A percentile compares a stretch with the other conserved stretches of the same genome.
phyloP scores from a whole-genome alignment of 2,113 vertebrate genomes.

The Pipra filicauda region DNA sequence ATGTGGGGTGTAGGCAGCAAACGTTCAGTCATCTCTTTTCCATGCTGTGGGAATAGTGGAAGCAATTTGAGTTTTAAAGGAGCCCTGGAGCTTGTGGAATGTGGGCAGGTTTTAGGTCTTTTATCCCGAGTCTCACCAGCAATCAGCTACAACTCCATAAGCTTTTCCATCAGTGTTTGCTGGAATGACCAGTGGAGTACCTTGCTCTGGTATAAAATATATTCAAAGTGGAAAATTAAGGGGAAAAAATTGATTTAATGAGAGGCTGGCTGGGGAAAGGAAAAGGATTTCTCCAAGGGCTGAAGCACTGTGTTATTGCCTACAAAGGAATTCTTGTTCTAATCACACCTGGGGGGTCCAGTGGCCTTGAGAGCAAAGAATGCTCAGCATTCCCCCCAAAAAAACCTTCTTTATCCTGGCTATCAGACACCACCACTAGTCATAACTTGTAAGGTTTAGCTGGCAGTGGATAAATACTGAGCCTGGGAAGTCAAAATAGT shows the following conservation, averaged over 20 bases:
- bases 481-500: conserved; percentile 21
- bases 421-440: not conserved
- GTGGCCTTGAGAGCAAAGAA: conserved; percentile 25
- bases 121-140: not conserved
- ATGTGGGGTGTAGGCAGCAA: not conserved
- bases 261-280: not conserved
- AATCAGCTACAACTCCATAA: not conserved
- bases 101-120: not conserved
- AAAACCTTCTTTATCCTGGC: not conserved
- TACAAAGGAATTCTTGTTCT: conserved; percentile 24
- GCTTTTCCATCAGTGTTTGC: not conserved
- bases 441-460: conserved; percentile 18
- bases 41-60: not conserved
- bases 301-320: not conserved
- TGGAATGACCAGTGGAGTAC: not conserved
- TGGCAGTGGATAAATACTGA: not conserved
- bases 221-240: not conserved
- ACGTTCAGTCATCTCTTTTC: not conserved
- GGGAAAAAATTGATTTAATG: not conserved
- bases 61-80: not conserved
- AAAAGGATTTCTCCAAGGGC: not conserved
- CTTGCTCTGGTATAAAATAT: not conserved
- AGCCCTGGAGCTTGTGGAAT: conserved; percentile 2
- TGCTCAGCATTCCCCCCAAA: conserved; percentile 34
- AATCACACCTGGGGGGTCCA: not conserved